Evolutionary conservation across 2,113 vertebrate species (phyloP).

Genomic region (Aptenodytes patagonicus): DNA sequence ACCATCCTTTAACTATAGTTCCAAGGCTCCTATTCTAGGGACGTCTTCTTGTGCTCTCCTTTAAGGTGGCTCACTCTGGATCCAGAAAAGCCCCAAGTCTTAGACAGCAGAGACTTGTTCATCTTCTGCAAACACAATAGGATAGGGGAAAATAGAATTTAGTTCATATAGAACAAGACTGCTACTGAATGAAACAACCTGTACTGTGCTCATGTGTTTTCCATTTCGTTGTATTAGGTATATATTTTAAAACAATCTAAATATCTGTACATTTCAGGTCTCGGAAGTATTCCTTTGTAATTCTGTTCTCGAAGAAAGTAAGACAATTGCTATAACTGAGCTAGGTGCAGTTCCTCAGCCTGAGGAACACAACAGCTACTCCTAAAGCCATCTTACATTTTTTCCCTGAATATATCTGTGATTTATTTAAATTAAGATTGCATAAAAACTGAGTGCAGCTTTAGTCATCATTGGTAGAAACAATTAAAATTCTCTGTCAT

Average conservation of each 20-base stretch:
- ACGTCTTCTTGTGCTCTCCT: slow-evolving; percentile 82
- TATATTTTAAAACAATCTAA: background rate
- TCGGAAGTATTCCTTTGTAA: background rate
- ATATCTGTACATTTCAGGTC: background rate
- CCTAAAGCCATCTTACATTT: background rate
- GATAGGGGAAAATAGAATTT: slow-evolving; percentile 37
- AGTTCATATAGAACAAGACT: slow-evolving; percentile 4
- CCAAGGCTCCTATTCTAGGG: slow-evolving; percentile 76
- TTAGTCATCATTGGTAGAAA: background rate
- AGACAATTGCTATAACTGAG: background rate
- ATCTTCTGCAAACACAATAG: slow-evolving; percentile 81
- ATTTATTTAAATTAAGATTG: background rate
- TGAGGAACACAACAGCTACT: background rate
- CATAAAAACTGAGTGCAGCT: background rate
- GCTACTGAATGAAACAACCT: slow-evolving; percentile 11
- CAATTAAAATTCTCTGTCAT: background rate
- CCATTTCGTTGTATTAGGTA: background rate
- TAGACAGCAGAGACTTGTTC: slow-evolving; percentile 97
- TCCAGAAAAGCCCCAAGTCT: slow-evolving; percentile 71
- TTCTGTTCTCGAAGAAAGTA: background rate
- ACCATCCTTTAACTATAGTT: slow-evolving; percentile 77
- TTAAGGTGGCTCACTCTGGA: slow-evolving; percentile 68
- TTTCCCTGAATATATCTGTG: background rate
- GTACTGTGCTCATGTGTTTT: background rate
- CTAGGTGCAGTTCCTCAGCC: background rate